A percentile compares a stretch with the other conserved stretches of the same genome.
phyloP scores from a whole-genome alignment of 2,888 invertebrate species.

The Platerodrilus igneus region DNA sequence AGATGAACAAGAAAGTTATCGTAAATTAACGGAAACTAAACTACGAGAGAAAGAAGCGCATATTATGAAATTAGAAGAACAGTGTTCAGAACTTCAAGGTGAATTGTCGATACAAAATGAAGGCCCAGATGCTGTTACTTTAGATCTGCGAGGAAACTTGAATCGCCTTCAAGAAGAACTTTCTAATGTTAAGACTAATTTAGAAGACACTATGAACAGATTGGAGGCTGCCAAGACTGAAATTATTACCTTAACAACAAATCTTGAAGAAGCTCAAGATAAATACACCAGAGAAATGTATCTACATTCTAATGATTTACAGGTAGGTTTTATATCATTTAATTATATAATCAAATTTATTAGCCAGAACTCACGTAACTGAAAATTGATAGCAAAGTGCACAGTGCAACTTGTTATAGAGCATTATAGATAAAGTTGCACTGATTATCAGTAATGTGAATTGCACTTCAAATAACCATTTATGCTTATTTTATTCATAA shows the following conservation, averaged over 20 bases:
- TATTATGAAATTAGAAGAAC: conserved; percentile 59
- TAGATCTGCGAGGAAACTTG: conserved; percentile 51
- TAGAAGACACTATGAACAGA: conserved; percentile 59
- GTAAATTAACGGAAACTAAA: conserved; percentile 57
- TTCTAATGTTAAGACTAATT: conserved; percentile 52
- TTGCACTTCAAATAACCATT: too few species aligned
- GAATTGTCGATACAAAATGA: conserved; percentile 65
- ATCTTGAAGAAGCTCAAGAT: conserved; percentile 65
- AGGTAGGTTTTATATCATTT: conserved; percentile 44
- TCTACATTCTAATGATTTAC: conserved; percentile 70
- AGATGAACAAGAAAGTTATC: conserved; percentile 55
- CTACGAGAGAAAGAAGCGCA: conserved; percentile 57
- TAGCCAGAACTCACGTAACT: too few species aligned
- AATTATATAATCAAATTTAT: too few species aligned
- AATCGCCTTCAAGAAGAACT: conserved; percentile 59
- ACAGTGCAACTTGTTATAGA: too few species aligned
- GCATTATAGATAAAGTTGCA: too few species aligned
- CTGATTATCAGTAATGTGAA: too few species aligned
- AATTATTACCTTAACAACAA: conserved; percentile 57
- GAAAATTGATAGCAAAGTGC: too few species aligned
- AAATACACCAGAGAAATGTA: conserved; percentile 79
- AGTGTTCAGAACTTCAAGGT: conserved; percentile 58
- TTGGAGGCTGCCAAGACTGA: conserved; percentile 60
- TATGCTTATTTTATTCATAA: too few species aligned
- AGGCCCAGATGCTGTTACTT: conserved; percentile 57